Evolutionary conservation across 1,140 invertebrate genomes (phyloP).

Genomic region (Heliothis virescens): DNA sequence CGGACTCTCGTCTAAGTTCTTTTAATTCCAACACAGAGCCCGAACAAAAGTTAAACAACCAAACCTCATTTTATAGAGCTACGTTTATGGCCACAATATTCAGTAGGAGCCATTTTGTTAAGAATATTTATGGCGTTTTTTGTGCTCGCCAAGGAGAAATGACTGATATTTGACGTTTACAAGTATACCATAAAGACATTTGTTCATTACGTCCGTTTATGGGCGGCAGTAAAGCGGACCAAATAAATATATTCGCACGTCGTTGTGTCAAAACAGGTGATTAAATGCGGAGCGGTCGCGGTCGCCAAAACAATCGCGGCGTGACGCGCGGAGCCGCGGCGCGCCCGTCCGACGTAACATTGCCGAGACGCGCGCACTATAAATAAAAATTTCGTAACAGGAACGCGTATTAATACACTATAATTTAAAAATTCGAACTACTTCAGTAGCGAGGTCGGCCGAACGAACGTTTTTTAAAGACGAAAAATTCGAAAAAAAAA

Average conservation of each 20-base stretch:
- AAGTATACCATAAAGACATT: constrained; percentile 78
- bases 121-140: constrained; percentile 81
- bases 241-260: constrained; percentile 74
- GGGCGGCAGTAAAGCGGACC: constrained; percentile 66
- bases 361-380: constrained; percentile 62
- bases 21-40: constrained; percentile 68
- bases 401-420: constrained; percentile 78
- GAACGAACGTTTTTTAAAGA: constrained; percentile 60
- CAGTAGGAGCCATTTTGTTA: constrained; percentile 82
- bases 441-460: constrained; percentile 77
- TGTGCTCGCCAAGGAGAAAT: constrained; percentile 69
- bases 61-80: constrained; percentile 77
- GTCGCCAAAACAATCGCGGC: constrained; percentile 48
- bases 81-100: constrained; percentile 78
- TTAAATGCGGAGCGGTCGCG: constrained; percentile 48
- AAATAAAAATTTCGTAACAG: constrained; percentile 72
- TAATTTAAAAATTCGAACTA: constrained; percentile 80
- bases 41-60: constrained; percentile 77
- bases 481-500: constrained; percentile 67
- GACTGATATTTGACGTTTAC: constrained; percentile 81
- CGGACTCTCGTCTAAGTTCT: constrained; percentile 67
- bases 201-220: constrained; percentile 78
- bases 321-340: constrained; percentile 39
- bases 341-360: constrained; percentile 33
- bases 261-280: constrained; percentile 63